Conservation (phyloP, 2,797 vertebrate genomes). For the Enteromius thamalakanensis region DNA sequence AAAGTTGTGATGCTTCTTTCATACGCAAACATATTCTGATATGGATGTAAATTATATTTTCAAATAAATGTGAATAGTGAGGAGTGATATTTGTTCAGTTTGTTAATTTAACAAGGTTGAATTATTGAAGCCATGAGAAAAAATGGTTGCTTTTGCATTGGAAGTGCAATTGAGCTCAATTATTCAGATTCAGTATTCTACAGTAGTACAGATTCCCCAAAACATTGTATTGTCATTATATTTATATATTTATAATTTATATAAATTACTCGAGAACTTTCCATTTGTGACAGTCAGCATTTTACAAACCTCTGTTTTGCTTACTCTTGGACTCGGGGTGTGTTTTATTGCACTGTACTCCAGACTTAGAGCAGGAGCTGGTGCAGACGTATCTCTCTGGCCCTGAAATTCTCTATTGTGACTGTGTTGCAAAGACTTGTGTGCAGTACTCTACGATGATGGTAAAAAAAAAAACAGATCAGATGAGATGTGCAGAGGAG, state of each 20-base stretch:
- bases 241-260: neutral
- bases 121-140: neutral
- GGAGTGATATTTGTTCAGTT: neutral
- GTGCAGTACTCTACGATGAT: conserved; percentile 65
- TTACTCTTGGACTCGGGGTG: neutral
- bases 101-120: neutral
- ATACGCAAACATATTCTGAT: neutral
- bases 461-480: conserved; percentile 61
- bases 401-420: conserved; percentile 68
- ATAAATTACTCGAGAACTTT: neutral
- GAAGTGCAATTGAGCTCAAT: neutral
- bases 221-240: neutral
- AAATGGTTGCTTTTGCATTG: neutral
- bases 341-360: conserved; percentile 4
- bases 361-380: conserved; percentile 4
- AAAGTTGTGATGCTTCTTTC: neutral
- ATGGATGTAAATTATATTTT: neutral
- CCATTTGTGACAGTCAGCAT: neutral
- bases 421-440: conserved; percentile 72
- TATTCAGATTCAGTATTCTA: neutral
- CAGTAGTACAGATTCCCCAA: neutral
- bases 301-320: conserved; percentile 15
- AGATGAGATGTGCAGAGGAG: conserved; percentile 32
- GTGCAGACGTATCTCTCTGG: conserved; percentile 7
- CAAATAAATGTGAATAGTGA: neutral